Evolutionary conservation across 2,113 vertebrate genomes (phyloP).

Genomic region (Myiopsitta monachus): DNA sequence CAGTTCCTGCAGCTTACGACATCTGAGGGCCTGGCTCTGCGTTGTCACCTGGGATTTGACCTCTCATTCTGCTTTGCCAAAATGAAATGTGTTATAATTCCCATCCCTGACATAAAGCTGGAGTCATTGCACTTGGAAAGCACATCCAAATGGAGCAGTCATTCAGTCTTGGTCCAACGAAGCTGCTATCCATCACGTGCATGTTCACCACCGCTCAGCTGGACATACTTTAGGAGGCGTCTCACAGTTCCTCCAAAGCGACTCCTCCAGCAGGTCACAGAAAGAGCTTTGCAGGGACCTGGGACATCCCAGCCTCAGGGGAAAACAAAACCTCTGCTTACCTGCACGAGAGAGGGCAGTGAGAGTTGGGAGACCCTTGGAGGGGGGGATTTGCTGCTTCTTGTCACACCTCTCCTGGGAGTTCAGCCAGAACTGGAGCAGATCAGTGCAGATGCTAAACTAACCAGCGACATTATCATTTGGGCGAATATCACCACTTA

Average conservation of each 20-base stretch:
- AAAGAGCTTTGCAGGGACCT: background rate
- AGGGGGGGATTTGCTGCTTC: background rate
- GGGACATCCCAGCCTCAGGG: background rate
- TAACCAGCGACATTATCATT: background rate
- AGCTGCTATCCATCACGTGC: background rate
- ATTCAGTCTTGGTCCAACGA: fast-evolving
- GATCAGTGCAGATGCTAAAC: background rate
- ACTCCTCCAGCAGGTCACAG: background rate
- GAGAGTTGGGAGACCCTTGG: fast-evolving
- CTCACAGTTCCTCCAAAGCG: background rate
- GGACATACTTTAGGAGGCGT: background rate
- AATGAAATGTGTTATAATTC: background rate
- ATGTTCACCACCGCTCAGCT: background rate
- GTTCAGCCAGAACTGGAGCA: background rate
- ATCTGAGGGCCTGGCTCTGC: background rate
- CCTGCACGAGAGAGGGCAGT: fast-evolving
- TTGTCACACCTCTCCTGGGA: background rate
- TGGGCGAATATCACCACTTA: background rate
- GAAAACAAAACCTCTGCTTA: background rate
- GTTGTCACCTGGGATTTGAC: background rate
- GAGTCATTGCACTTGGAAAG: background rate
- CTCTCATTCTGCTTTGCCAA: background rate
- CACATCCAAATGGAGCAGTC: fast-evolving
- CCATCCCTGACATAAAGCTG: background rate
- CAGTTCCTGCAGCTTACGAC: background rate